Base-by-base conservation (phyloP, 2,888 invertebrate genomes). In the Serrognathus titanus region DNA sequence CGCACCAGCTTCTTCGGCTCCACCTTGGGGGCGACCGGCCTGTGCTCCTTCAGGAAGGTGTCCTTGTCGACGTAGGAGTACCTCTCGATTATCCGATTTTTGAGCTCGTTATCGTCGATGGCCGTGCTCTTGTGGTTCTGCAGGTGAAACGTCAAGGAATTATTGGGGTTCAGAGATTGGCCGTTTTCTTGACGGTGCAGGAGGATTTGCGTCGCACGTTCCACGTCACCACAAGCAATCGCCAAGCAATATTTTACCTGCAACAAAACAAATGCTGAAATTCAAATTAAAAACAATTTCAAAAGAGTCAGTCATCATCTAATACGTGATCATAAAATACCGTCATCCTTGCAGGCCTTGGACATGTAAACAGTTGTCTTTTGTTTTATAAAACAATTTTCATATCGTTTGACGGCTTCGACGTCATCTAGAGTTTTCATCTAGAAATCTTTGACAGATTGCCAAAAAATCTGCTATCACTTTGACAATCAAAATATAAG, bases 1-100 rank as follows among this genome's bases (percentile, higher is more conserved):
- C 96, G 90, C 1, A 96, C 91, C 78, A 97, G 79, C 77, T 97
- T 97, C 78, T 95, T 96, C 20, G 94, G 93, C 76, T 94, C 94
- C 74, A 89, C 85, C 79, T 94, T 95, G 9, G 93, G 93, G 35
- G 90, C 90, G 20, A 92, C 85, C 2, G 96, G 96, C 71, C 89
- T 89, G 73, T 94, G 93, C 71, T 94, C 94, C 66, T 91, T 90
- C 40, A 83, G 83, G 51, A 90, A 91, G 0, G 94, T 89, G 71
- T 92, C 92, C 75, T 92, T 89, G 75, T 96, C 95, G 58, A 95
- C 90, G 77, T 94, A 96, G 1, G 94, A 94, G 75, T 96, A 96
- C 59, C 88, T 86, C 59, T 87, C 90, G 68, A 95, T 90, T 68
- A 95, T 93, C 60, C 92, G 85, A 72, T 88, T 89, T 78, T 94